Evolutionary conservation across 2,797 vertebrate genomes (phyloP).

Genomic region (Mus minutoides): DNA sequence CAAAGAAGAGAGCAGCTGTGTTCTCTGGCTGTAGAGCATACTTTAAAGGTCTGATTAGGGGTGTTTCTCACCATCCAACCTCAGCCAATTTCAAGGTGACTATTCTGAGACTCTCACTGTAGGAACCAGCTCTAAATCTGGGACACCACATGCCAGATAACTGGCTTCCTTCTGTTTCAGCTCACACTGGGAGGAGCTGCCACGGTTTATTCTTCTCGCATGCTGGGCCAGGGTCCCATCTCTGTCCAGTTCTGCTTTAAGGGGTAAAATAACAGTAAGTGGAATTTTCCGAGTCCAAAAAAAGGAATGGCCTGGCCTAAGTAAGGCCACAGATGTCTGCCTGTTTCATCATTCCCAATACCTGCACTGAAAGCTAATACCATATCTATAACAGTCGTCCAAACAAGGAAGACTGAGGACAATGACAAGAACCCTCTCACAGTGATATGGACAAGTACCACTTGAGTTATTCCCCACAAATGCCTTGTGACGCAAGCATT

Average conservation of each 20-base stretch:
- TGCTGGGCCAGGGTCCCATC: neutral
- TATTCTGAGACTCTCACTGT: neutral
- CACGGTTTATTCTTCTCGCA: rapidly evolving
- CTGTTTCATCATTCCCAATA: neutral
- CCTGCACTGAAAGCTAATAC: neutral
- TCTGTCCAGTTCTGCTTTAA: neutral
- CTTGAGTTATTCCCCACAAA: rapidly evolving
- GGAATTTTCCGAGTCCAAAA: neutral
- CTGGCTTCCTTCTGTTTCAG: neutral
- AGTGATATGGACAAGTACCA: rapidly evolving
- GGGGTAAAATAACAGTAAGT: neutral
- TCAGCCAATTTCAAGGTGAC: neutral
- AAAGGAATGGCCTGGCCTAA: neutral
- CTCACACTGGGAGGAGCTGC: rapidly evolving
- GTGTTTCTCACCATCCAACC: neutral
- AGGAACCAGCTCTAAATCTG: neutral
- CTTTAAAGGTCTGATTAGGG: neutral
- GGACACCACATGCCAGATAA: neutral
- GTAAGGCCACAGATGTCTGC: neutral
- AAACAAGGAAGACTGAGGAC: rapidly evolving
- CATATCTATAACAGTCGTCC: rapidly evolving
- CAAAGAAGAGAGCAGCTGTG: rapidly evolving
- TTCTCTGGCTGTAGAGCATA: neutral
- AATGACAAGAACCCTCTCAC: rapidly evolving
- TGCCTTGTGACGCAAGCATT: rapidly evolving